These are phyloP conservation scores for Characodon lateralis DNA, from an alignment of 2,797 vertebrate species.

Conservation along the genomic window DNA sequence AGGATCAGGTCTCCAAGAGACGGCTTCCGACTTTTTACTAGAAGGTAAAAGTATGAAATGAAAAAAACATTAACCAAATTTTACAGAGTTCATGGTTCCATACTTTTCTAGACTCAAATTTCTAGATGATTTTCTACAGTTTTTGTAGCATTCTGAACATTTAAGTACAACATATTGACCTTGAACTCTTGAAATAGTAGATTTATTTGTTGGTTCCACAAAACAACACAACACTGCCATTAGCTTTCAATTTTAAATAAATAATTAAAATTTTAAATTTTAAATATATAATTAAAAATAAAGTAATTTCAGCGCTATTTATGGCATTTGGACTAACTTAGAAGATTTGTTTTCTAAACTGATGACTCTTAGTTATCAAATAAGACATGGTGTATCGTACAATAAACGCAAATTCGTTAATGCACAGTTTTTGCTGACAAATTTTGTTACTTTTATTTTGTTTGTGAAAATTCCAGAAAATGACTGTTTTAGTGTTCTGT, in stretches of 20 bases:
- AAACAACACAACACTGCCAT: not conserved
- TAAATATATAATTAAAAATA: not conserved
- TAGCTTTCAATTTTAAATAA: not conserved
- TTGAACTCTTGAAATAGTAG: not conserved
- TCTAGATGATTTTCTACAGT: not conserved
- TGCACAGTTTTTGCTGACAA: too few relatives aligned
- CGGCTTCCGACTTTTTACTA: slow-evolving; percentile 93
- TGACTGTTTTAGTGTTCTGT: too few relatives aligned
- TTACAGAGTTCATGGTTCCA: not conserved
- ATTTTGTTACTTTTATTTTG: not conserved
- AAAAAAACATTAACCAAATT: not conserved
- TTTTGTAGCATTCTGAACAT: not conserved
- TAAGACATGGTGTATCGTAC: too few relatives aligned
- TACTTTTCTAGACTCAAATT: not conserved
- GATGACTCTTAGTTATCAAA: not conserved
- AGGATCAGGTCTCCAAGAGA: slow-evolving; percentile 93
- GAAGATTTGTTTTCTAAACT: not conserved
- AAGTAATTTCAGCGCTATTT: not conserved
- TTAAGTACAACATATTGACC: not conserved
- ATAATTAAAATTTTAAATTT: too few relatives aligned
- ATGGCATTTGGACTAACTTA: not conserved
- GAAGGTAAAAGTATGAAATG: not conserved
- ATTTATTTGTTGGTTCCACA: not conserved
- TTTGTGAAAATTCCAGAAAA: not conserved
- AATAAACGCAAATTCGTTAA: too few relatives aligned